Percentiles rank a stretch among this genome's conserved stretches.
These are phyloP conservation scores for Steinernema hermaphroditum DNA, from an alignment of 2,888 invertebrate genomes.

Conservation along the genomic window DNA sequence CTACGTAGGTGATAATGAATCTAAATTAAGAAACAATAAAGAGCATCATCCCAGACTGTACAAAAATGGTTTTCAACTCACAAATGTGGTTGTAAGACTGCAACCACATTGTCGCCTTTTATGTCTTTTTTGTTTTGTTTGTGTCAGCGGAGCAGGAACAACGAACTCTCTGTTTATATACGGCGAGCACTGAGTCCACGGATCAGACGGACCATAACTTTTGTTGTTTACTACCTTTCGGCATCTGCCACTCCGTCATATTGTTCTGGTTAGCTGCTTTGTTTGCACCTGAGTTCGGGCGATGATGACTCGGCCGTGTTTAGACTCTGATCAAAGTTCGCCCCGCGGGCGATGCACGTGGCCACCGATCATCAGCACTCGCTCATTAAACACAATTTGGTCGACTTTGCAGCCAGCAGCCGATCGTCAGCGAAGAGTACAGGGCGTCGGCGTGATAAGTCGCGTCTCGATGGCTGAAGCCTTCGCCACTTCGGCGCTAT, in stretches of 20 bases:
- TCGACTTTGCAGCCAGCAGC: conserved; percentile 29
- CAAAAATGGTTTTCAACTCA: no score
- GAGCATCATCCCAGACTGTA: no score
- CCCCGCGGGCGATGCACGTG: conserved; percentile 8
- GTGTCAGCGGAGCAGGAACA: background rate
- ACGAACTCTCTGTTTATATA: conserved; percentile 15
- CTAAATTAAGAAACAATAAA: no score
- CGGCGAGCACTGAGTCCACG: background rate
- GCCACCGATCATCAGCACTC: background rate
- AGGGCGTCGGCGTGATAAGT: conserved; percentile 9
- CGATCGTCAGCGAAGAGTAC: background rate
- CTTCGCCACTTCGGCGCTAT: conserved; percentile 18
- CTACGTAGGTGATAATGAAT: no score
- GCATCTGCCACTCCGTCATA: background rate
- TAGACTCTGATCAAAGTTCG: conserved; percentile 22
- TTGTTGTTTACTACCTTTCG: conserved; percentile 23
- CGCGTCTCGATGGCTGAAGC: conserved; percentile 4
- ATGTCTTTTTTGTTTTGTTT: background rate
- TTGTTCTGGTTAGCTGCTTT: background rate
- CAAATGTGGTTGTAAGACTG: no score
- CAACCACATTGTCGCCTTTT: background rate
- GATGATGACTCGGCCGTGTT: background rate
- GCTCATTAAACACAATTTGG: background rate
- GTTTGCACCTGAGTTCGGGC: conserved; percentile 19
- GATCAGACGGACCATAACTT: conserved; percentile 22